These are phyloP conservation scores for Ctenomys sociabilis DNA, from an alignment of 2,113 vertebrate genomes.

Conservation along the genomic window DNA sequence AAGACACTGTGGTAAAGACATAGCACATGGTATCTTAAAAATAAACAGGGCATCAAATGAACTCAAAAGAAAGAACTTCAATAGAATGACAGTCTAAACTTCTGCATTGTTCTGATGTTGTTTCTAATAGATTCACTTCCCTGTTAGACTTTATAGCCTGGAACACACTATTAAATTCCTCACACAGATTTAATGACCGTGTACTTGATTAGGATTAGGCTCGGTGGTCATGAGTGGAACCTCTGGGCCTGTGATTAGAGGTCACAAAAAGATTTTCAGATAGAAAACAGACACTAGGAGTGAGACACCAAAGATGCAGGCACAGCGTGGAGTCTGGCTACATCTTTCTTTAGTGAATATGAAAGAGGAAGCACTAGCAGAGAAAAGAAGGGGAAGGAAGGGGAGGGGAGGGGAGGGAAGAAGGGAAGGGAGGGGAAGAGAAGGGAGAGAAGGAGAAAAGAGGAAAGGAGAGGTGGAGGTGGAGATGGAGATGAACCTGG, in stretches of 20 bases:
- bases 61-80: neutral
- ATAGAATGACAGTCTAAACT: neutral
- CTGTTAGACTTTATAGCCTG: neutral
- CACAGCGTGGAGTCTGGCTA: neutral
- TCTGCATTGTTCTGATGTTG: neutral
- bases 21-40: neutral
- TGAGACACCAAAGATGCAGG: neutral
- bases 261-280: neutral
- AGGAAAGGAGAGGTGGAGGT: neutral
- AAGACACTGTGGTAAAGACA: neutral
- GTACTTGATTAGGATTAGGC: neutral
- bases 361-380: neutral
- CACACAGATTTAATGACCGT: neutral
- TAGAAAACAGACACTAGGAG: neutral
- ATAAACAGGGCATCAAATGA: neutral
- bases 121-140: conserved; percentile 1
- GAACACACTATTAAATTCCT: conserved; percentile 12
- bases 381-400: neutral
- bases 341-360: neutral
- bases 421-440: no score
- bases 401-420: no score
- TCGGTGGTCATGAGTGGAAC: neutral
- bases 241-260: neutral
- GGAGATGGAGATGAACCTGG: neutral
- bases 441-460: neutral